phyloP scores from a whole-genome alignment of 2,113 vertebrate species.

The Tenrec ecaudatus region DNA sequence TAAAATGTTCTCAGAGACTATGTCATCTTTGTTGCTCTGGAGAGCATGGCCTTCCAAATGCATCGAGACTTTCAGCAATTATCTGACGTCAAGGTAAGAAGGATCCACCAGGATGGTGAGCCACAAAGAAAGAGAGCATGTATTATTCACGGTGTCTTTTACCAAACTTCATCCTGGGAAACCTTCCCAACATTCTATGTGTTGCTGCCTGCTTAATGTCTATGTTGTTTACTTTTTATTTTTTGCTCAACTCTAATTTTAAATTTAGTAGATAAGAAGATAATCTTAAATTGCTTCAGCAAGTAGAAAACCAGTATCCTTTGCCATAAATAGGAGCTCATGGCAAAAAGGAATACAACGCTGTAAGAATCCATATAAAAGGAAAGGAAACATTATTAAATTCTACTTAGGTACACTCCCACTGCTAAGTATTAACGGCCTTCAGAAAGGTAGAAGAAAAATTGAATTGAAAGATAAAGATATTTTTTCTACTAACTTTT shows the following conservation, averaged over 20 bases:
- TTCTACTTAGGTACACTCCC: not conserved
- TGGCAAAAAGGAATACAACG: not conserved
- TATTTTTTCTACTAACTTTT: too few species aligned
- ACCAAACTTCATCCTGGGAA: not conserved
- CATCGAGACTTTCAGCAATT: not conserved
- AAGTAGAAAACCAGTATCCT: not conserved
- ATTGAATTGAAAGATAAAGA: too few species aligned
- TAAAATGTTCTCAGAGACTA: not conserved
- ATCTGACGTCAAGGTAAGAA: not conserved
- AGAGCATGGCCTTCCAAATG: not conserved
- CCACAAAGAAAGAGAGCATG: not conserved
- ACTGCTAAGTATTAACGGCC: not conserved
- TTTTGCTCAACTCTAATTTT: not conserved
- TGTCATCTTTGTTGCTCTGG: not conserved
- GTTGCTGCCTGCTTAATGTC: not conserved
- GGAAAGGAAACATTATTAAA: constrained; percentile 10
- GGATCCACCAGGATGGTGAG: not conserved
- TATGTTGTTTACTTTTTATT: not conserved
- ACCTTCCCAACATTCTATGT: too few species aligned
- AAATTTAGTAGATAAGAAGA: not conserved
- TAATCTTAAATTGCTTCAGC: not conserved
- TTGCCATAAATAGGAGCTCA: not conserved
- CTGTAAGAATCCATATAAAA: too few species aligned
- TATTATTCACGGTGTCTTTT: not conserved
- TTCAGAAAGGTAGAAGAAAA: too few species aligned